phyloP scores from a whole-genome alignment of 1,140 invertebrate species.

The Caerostris darwini region DNA sequence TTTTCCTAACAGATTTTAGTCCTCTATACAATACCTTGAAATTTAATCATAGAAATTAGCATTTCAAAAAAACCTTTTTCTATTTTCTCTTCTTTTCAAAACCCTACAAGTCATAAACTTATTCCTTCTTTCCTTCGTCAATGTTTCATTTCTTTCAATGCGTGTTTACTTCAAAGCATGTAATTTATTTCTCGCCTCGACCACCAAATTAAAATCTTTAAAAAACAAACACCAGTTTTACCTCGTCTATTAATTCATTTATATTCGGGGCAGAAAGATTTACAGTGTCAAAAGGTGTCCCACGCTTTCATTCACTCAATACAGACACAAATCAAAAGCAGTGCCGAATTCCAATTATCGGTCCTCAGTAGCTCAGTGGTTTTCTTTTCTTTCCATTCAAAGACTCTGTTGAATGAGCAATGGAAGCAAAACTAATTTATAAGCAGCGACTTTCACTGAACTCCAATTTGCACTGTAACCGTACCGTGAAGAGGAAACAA shows the following conservation, averaged over 20 bases:
- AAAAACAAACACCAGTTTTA: background rate
- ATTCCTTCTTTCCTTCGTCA: too few species aligned
- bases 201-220: background rate
- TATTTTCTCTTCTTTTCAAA: too few species aligned
- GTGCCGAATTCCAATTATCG: background rate
- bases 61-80: too few species aligned
- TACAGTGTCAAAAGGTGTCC: background rate
- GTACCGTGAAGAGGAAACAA: constrained; percentile 22
- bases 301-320: background rate
- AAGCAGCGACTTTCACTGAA: constrained; percentile 3
- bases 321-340: background rate
- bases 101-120: too few species aligned
- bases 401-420: background rate
- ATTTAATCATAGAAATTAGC: too few species aligned
- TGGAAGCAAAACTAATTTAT: constrained; percentile 23
- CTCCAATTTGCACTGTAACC: constrained; percentile 19
- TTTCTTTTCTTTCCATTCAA: background rate
- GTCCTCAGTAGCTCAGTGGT: background rate
- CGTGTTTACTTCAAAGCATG: too few species aligned
- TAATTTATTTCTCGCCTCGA: too few species aligned
- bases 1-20: too few species aligned
- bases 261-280: background rate
- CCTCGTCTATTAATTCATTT: background rate
- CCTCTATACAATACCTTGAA: too few species aligned
- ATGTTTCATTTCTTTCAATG: too few species aligned